Evolutionary conservation across 2,797 vertebrate genomes (phyloP).

Genomic region (Morelia viridis): DNA sequence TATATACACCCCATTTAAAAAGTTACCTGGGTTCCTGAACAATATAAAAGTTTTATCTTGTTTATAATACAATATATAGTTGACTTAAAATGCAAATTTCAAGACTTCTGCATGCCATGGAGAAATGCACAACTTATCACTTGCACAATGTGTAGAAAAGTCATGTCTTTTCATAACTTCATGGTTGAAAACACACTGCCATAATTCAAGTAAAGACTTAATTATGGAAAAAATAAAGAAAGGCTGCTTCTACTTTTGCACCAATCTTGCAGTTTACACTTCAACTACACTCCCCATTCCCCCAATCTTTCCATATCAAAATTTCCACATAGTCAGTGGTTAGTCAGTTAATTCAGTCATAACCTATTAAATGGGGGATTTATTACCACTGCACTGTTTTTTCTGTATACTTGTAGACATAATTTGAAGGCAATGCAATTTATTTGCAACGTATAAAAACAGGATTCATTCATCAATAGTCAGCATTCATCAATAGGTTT

Average conservation of each 20-base stretch:
- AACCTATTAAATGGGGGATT: neutral
- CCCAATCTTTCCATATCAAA: neutral
- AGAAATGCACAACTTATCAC: neutral
- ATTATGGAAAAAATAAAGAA: neutral
- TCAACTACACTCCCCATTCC: neutral
- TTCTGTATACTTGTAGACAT: neutral
- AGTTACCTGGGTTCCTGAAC: neutral
- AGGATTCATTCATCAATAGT: no score
- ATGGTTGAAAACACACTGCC: neutral
- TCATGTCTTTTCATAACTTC: neutral
- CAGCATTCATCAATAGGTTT: neutral
- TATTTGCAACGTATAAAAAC: neutral
- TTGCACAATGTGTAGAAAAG: neutral
- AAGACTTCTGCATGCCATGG: neutral
- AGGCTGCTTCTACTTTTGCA: fast-evolving
- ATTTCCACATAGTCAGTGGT: neutral
- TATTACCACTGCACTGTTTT: neutral
- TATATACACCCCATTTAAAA: neutral
- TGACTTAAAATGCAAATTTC: neutral
- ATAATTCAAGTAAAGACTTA: no score
- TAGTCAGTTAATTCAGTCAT: slow-evolving; percentile 16
- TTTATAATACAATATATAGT: neutral
- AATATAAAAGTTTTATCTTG: neutral
- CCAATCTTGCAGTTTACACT: neutral
- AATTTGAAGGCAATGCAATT: neutral